Conservation (phyloP, 2,113 vertebrate species). For the Gopherus evgoodei region DNA sequence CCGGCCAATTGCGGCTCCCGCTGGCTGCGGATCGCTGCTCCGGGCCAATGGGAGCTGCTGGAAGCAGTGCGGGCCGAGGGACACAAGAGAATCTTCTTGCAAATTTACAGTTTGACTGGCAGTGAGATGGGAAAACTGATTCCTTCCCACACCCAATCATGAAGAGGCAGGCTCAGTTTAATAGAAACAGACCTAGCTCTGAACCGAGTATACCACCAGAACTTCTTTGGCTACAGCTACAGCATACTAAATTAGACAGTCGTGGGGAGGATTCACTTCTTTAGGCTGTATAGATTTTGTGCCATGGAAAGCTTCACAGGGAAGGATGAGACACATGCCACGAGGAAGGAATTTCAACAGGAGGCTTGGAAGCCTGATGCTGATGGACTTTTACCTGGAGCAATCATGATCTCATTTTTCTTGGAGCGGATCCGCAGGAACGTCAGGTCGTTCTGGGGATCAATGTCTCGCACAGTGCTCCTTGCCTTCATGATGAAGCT, state of each 20-base stretch:
- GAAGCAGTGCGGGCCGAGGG: too few species aligned
- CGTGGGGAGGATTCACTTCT: neutral
- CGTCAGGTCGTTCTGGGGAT: conserved; percentile 95
- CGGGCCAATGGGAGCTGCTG: too few species aligned
- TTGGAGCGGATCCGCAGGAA: conserved; percentile 95
- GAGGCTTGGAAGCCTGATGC: neutral
- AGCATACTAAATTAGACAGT: neutral
- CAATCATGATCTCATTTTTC: conserved; percentile 98
- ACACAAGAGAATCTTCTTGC: rapidly evolving
- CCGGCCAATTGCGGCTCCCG: too few species aligned
- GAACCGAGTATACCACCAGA: neutral
- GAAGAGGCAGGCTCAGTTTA: neutral
- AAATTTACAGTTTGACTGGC: neutral
- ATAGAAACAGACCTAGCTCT: neutral
- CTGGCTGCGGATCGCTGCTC: too few species aligned
- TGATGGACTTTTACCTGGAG: conserved; percentile 85
- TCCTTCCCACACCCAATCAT: neutral
- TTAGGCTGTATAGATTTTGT: neutral
- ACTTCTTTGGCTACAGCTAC: neutral
- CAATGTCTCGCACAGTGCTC: conserved; percentile 90
- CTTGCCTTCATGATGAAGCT: conserved; percentile 92
- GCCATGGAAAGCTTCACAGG: too few species aligned
- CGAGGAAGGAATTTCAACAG: neutral
- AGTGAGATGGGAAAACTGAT: neutral
- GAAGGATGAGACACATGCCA: neutral